phyloP scores from a whole-genome alignment of 2,797 vertebrate genomes.

The Linurgus olivaceus region DNA sequence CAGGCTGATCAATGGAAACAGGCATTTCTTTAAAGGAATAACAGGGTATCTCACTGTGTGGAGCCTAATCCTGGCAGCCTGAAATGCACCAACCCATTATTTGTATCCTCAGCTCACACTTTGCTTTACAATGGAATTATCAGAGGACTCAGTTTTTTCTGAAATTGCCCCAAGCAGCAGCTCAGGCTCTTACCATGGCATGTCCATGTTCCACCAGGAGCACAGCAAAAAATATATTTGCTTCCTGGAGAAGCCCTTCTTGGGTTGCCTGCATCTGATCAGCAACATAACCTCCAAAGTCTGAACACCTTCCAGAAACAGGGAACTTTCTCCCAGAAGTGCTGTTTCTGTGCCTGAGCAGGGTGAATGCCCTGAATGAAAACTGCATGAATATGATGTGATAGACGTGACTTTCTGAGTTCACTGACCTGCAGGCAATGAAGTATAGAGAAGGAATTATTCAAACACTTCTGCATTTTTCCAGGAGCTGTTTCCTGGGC shows the following conservation, averaged over 20 bases:
- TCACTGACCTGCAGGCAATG: background rate
- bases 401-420: background rate
- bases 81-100: background rate
- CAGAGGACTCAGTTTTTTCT: background rate
- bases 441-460: background rate
- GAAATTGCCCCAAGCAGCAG: rapidly evolving
- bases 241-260: background rate
- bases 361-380: background rate
- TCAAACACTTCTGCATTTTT: constrained; percentile 33
- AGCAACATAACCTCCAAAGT: background rate
- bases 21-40: background rate
- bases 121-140: background rate
- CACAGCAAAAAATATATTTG: background rate
- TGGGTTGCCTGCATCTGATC: background rate
- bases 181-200: background rate
- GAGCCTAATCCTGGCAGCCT: background rate
- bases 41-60: rapidly evolving
- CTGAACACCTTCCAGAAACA: background rate
- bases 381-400: background rate
- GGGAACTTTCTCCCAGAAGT: background rate
- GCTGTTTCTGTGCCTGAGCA: background rate
- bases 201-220: background rate
- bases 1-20: background rate
- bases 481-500: constrained; percentile 95
- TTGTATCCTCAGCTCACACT: background rate